These are phyloP conservation scores for Drosophila eugracilis DNA, from an alignment of 1,140 invertebrate genomes.

Conservation along the genomic window DNA sequence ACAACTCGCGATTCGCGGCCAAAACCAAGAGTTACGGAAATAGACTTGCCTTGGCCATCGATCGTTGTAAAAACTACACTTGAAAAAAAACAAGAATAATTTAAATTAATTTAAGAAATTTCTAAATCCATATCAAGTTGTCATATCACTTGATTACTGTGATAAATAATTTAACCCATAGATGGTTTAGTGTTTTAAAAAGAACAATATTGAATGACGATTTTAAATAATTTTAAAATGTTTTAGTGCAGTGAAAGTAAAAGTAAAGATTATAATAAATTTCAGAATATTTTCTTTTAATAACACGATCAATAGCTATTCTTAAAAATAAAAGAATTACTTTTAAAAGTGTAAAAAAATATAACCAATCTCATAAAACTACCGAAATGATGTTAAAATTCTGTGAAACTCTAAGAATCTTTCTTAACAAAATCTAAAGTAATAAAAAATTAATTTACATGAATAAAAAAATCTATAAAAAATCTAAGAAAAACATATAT, in stretches of 20 bases:
- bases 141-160: neutral
- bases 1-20: conserved; percentile 44
- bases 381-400: neutral
- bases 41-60: conserved; percentile 70
- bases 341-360: too few relatives aligned
- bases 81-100: neutral
- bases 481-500: neutral
- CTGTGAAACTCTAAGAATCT: too few relatives aligned
- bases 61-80: conserved; percentile 38
- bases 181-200: neutral
- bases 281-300: too few relatives aligned
- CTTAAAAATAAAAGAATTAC: too few relatives aligned
- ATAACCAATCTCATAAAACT: too few relatives aligned
- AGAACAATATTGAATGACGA: neutral
- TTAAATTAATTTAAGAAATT: neutral
- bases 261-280: too few relatives aligned
- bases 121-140: neutral
- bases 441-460: too few relatives aligned
- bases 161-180: neutral
- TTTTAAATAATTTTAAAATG: neutral
- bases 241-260: neutral
- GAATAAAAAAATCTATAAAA: neutral
- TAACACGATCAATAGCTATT: too few relatives aligned
- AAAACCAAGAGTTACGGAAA: conserved; percentile 41
- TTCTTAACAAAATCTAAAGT: too few relatives aligned